Conservation (phyloP, 1,140 invertebrate species). For the Drosophila virilis region DNA sequence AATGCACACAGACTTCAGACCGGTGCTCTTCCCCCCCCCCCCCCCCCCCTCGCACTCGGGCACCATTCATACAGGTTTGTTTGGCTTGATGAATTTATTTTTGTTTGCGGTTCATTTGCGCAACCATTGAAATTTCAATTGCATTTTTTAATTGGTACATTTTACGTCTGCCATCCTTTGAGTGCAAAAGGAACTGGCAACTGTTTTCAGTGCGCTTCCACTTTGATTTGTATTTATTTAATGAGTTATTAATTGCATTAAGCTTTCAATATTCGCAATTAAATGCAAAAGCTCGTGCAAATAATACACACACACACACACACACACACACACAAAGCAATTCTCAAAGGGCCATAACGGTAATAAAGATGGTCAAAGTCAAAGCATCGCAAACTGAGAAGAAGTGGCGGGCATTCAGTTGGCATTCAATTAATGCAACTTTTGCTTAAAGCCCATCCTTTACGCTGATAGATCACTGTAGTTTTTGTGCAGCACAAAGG, state of each 20-base stretch:
- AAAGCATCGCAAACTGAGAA: too few species aligned
- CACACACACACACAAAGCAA: neutral
- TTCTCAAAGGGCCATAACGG: slow-evolving; percentile 8
- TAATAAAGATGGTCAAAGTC: slow-evolving; percentile 27
- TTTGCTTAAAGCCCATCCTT: neutral
- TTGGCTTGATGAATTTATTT: slow-evolving; percentile 26
- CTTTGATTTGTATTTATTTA: slow-evolving; percentile 83
- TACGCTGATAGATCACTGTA: neutral
- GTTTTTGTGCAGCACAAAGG: neutral
- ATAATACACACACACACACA: neutral
- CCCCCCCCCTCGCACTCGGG: neutral
- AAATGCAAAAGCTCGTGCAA: neutral
- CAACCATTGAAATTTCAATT: slow-evolving; percentile 72
- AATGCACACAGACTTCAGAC: slow-evolving; percentile 42
- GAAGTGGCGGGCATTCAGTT: neutral
- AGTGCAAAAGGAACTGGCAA: slow-evolving; percentile 44
- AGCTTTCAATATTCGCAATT: slow-evolving; percentile 31
- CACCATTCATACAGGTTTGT: neutral
- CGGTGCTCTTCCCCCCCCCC: neutral
- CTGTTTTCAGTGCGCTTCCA: slow-evolving; percentile 39
- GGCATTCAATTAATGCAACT: neutral
- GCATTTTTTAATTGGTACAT: slow-evolving; percentile 80
- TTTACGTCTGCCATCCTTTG: slow-evolving; percentile 75
- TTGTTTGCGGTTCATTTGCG: slow-evolving; percentile 73
- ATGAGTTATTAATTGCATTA: slow-evolving; percentile 82